Base-by-base conservation (phyloP, 2,888 invertebrate species). In the Dorcus parallelipipedus region DNA sequence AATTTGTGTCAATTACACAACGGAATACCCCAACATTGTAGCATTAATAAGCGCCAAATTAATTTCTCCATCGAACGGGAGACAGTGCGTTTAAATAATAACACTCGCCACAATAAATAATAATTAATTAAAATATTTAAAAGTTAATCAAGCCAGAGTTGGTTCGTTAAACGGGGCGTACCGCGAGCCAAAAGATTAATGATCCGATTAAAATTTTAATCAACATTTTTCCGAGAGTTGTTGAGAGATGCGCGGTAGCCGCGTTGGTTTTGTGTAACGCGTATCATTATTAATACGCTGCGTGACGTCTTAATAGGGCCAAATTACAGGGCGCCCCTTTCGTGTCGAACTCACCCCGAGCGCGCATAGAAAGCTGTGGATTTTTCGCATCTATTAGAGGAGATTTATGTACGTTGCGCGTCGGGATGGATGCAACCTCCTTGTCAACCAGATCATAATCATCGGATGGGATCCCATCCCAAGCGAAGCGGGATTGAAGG, bases 161-260 rank as follows among this genome's bases (percentile, higher is more conserved):
- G 59, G 64, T 62, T 64, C 65, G 65, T 67, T 67, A 68, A 65
- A 64, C 59, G 60, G 67, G 69, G 69, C 69, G 69, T 63, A 63
- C 60, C 69, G 55, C 55, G 56, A 53, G 51, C 64, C 60, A 59
- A 49, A 58, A 70, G 71, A 72, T 72, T 71, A 72, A 71, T 71
- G 70, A 66, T 67, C 67, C 69, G 71, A 71, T 72, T 71, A 71
- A 70, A 71, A 70, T 69, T 71, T 72, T 71, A 72, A 72, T 72
- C 70, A 70, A 66, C 64, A 61, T 67, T 68, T 68, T 67, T 65
- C 63, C 65, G 20, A 59, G 67, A 66, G 64, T 66, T 67, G 70
- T 65, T 69, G 69, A 70, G 67, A 63, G 68, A 58, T 63, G 38
- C 59, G 49, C 70, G 63, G 70, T 70, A 69, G 71, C 71, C 52